These are phyloP conservation scores for Sparus aurata DNA, from an alignment of 2,797 vertebrate species.

Conservation along the genomic window DNA sequence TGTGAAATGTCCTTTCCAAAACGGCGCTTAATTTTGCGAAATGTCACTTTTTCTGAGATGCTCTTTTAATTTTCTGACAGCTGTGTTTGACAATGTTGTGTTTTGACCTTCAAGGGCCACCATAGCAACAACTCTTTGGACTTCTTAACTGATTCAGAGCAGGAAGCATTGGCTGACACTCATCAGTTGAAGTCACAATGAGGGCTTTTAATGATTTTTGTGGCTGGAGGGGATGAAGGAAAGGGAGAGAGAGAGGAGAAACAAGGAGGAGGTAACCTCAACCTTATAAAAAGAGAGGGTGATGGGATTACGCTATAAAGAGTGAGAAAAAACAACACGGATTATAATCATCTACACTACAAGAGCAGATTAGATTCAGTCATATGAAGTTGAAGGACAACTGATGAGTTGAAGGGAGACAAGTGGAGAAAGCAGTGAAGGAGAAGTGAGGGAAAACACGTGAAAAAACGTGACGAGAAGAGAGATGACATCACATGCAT, in stretches of 20 bases:
- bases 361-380: slow-evolving; percentile 29
- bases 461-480: slow-evolving; percentile 37
- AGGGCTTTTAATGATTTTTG: slow-evolving; percentile 11
- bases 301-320: slow-evolving; percentile 31
- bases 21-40: too few species aligned
- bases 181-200: neutral
- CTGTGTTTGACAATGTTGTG: too few species aligned
- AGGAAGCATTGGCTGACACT: neutral
- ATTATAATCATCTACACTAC: slow-evolving; percentile 22
- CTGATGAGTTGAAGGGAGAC: slow-evolving; percentile 21
- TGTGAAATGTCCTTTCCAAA: too few species aligned
- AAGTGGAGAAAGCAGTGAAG: slow-evolving; percentile 1
- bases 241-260: slow-evolving; percentile 2
- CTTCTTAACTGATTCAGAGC: neutral
- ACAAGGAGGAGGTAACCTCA: neutral
- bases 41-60: too few species aligned
- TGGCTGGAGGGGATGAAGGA: neutral
- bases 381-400: slow-evolving; percentile 6
- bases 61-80: too few species aligned
- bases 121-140: neutral
- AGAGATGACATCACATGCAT: slow-evolving; percentile 37
- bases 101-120: too few species aligned
- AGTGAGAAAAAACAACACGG: slow-evolving; percentile 1
- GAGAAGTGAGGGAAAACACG: slow-evolving; percentile 11
- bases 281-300: slow-evolving; percentile 1